Base-by-base conservation (phyloP, 2,797 vertebrate species). In the Sparus aurata region DNA sequence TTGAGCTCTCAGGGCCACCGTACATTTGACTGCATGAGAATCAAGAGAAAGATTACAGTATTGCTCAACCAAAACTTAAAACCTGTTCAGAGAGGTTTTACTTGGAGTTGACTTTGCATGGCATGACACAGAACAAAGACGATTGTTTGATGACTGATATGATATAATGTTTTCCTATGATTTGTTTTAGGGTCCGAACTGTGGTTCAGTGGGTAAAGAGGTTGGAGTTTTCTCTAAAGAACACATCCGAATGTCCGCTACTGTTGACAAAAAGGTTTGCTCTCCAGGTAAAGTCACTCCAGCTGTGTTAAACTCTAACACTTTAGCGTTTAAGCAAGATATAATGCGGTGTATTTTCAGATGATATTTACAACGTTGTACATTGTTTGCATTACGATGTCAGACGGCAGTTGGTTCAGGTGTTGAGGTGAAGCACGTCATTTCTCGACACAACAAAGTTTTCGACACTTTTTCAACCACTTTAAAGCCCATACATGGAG, bases 211-310 rank as follows among this genome's bases (percentile, higher is more conserved):
- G 94, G 94, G 94, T 80, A 97, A 97, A 93, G 95, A 96, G 73
- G 85, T 97, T 23, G 97, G 97, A 90, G 85, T 96, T 91, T 97
- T 97, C 94, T 96, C 96, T 92, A 97, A 96, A 95, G 96, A 95
- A 92, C 89, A 94, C 81, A 95, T 97, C 92, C 95, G 96, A 89
- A 92, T 99, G 95, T 96, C 92, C 94, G 96, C 95, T 92, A 96
- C 96, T 85, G 89, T 97, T 43, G 95, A 97, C 93, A 96, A 92
- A 92, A 95, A 91, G 88, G 94, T 95, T 93, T 98, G 95, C 85
- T 95, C 94, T 81, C 96, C 96, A 96, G 97, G 97, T 98, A 95
- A 12, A 49, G 8, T 49, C 22, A 38, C 20, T 10, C 5, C 4
- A 65, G 1, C 17, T 67, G 47, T 34, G 34, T 9, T 34, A 34